Evolutionary conservation across 1,140 invertebrate genomes (phyloP).

Genomic region (Macrocentrus cingulum): DNA sequence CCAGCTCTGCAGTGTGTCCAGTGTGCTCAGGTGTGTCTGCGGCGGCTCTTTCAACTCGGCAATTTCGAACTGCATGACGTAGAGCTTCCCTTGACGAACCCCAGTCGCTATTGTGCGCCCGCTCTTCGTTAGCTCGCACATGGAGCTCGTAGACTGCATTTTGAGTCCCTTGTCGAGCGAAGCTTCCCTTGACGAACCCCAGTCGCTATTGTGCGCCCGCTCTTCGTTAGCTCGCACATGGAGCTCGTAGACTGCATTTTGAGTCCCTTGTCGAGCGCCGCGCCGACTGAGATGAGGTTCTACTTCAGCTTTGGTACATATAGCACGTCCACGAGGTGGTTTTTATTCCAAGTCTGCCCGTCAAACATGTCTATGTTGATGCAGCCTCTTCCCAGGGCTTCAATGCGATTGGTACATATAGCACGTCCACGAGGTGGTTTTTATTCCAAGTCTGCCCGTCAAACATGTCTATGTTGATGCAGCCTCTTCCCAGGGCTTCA

Average conservation of each 20-base stretch:
- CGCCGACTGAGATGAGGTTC: conserved; percentile 13
- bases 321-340: conserved; percentile 15
- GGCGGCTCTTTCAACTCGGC: too few species aligned
- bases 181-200: conserved; percentile 5
- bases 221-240: neutral
- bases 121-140: conserved; percentile 6
- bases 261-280: conserved; percentile 8
- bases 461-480: neutral
- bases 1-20: too few species aligned
- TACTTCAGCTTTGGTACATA: conserved; percentile 17
- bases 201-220: too few species aligned
- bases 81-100: conserved; percentile 10
- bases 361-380: conserved; percentile 7
- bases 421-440: conserved; percentile 17
- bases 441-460: conserved; percentile 5
- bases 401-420: conserved; percentile 15
- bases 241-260: neutral
- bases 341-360: conserved; percentile 4
- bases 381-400: conserved; percentile 4
- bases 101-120: neutral
- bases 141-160: neutral
- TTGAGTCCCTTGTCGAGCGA: conserved; percentile 5
- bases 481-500: too few species aligned
- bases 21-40: too few species aligned
- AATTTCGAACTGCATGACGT: conserved; percentile 27